Base-by-base conservation (phyloP, 2,113 vertebrate genomes). In the Hippopotamus amphibius region DNA sequence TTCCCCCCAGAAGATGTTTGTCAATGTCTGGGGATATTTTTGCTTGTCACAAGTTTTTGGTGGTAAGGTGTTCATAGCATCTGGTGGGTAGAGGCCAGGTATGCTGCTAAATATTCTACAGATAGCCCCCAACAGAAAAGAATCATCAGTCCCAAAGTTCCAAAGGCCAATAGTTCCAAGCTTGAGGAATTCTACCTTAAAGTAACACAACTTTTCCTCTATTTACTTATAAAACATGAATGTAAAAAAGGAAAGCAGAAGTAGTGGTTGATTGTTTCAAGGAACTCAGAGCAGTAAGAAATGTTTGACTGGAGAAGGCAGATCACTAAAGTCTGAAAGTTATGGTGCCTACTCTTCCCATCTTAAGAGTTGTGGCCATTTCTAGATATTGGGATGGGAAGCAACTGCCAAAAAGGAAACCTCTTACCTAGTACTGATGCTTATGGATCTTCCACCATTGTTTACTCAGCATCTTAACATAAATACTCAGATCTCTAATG, bases 221-320 rank as follows among this genome's bases (percentile, higher is more conserved):
- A 53, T 46, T 22, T 33, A 69, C 6, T 87, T 96, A 13, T 2
- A 76, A 55, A 53, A 13, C 89, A 57, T 68, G 41, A 33, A 48
- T 43, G 33, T 46, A 86, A 28, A 28, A 93, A 85, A 89, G 7
- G 30, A 22, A 88, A 95, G 43, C 9, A 85, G 46, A 93, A 93
- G 33, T 90, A 68, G 41, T 85, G 41, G 5, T 68, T 68, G 15
- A 33, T 68, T 69, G 17, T 93, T 97, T 74, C 26, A 96, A 43
- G 76, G 74, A 92, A 83, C 74, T 85, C 37, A 80, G 83, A 90
- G 28, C 22, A 80, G 11, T 92, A 96, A 96, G 46, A 94, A 87
- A 92, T 77, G 24, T 97, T 83, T 95, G 46, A 81, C 15, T 80
- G 13, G 37, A 46, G 46, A 96, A 85, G 10, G 65, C 87, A 81